Evolutionary conservation across 2,888 invertebrate genomes (phyloP).

Genomic region (Antheraea assamensis): DNA sequence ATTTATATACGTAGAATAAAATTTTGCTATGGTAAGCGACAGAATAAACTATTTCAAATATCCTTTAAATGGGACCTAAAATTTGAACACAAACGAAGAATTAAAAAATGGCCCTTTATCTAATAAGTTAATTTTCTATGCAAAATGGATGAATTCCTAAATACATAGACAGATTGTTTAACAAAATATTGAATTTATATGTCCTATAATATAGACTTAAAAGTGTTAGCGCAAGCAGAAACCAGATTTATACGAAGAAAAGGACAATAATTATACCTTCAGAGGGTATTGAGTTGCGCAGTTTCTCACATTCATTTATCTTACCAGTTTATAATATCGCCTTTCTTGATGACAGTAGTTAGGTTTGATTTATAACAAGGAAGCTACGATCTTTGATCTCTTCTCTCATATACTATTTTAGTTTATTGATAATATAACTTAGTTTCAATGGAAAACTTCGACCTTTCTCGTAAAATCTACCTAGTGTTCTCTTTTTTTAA

Average conservation of each 20-base stretch:
- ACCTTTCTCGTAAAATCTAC: background rate
- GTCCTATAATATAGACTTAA: background rate
- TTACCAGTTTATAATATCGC: conserved; percentile 26
- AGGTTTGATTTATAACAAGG: conserved; percentile 45
- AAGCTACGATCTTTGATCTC: conserved; percentile 51
- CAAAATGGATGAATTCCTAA: too few relatives aligned
- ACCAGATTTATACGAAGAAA: background rate
- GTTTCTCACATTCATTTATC: conserved; percentile 29
- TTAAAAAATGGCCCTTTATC: too few relatives aligned
- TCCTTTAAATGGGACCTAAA: too few relatives aligned
- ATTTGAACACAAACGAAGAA: too few relatives aligned
- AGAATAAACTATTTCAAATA: too few relatives aligned
- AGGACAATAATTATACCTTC: background rate
- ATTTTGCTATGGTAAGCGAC: too few relatives aligned
- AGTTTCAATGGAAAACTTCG: background rate
- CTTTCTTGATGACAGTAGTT: conserved; percentile 27
- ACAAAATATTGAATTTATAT: background rate
- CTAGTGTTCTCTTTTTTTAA: background rate
- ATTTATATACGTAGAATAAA: too few relatives aligned
- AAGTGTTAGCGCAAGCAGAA: background rate
- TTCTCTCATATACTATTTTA: conserved; percentile 19
- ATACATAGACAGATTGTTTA: background rate
- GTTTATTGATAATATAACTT: conserved; percentile 16
- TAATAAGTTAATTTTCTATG: too few relatives aligned
- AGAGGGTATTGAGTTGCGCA: conserved; percentile 12